A percentile compares a stretch with the other conserved stretches of the same genome.
Conservation (phyloP, 2,888 invertebrate genomes). For the Lydus trimaculatus region DNA sequence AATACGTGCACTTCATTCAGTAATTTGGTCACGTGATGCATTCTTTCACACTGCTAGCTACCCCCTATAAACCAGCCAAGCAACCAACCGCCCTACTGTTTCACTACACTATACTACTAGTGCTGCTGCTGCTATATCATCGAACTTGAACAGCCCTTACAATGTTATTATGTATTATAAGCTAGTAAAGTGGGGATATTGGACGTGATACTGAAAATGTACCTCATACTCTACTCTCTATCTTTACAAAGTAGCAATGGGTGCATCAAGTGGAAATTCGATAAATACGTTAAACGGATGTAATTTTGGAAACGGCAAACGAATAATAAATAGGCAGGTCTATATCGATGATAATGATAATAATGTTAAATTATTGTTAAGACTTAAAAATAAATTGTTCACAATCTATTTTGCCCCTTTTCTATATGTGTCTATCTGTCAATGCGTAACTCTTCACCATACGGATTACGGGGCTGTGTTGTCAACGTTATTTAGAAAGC, state of each 20-base stretch:
- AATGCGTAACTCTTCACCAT: constrained; percentile 43
- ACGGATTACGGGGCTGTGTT: constrained; percentile 38
- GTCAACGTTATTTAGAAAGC: constrained; percentile 37
- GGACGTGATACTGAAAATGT: constrained; percentile 49
- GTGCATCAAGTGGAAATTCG: constrained; percentile 14
- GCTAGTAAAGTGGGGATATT: constrained; percentile 49
- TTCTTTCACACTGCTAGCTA: constrained; percentile 47
- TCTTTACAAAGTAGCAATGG: constrained; percentile 9
- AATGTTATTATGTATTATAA: constrained; percentile 55
- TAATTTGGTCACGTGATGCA: constrained; percentile 60
- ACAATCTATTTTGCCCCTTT: background rate
- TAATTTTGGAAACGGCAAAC: constrained; percentile 12
- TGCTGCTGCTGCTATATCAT: background rate
- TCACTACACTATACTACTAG: constrained; percentile 32
- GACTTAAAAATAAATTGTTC: no score
- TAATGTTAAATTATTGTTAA: no score
- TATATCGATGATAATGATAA: background rate
- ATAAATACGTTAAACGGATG: constrained; percentile 15
- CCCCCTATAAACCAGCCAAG: constrained; percentile 16
- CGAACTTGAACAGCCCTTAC: constrained; percentile 40
- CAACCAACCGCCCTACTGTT: constrained; percentile 1
- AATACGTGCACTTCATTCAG: constrained; percentile 57
- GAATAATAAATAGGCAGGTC: background rate
- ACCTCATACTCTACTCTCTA: constrained; percentile 17
- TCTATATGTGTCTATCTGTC: constrained; percentile 37